phyloP scores from a whole-genome alignment of 2,113 vertebrate species.

The Eurypyga helias region DNA sequence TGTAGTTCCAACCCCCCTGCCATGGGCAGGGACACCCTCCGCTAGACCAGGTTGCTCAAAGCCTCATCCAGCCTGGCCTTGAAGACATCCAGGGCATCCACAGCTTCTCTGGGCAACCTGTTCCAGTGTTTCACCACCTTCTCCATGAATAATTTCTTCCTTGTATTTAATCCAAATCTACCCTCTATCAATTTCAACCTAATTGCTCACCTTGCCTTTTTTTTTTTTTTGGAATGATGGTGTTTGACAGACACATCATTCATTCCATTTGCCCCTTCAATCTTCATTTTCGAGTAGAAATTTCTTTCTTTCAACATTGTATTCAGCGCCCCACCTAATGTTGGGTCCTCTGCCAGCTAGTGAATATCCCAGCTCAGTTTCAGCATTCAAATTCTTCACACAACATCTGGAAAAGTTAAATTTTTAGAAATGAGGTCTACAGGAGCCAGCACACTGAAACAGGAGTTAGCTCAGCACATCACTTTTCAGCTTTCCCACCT shows the following conservation, averaged over 20 bases:
- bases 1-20: too few relatives aligned
- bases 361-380: background rate
- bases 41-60: too few relatives aligned
- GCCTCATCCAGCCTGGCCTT: too few relatives aligned
- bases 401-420: background rate
- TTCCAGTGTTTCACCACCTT: too few relatives aligned
- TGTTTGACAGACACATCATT: background rate
- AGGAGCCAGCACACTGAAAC: background rate
- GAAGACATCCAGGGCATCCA: too few relatives aligned
- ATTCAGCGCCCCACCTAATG: background rate
- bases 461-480: background rate
- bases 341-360: background rate
- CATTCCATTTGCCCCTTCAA: background rate
- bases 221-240: background rate
- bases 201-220: too few relatives aligned
- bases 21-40: too few relatives aligned
- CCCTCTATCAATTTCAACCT: too few relatives aligned
- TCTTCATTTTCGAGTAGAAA: background rate
- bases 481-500: background rate
- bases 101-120: too few relatives aligned
- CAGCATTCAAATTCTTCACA: background rate
- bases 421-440: background rate
- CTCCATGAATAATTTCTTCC: too few relatives aligned
- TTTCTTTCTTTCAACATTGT: background rate
- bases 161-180: too few relatives aligned